A percentile compares a stretch with the other conserved stretches of the same genome.
These are phyloP conservation scores for Oryzias woworae DNA, from an alignment of 2,113 vertebrate genomes.

Conservation along the genomic window DNA sequence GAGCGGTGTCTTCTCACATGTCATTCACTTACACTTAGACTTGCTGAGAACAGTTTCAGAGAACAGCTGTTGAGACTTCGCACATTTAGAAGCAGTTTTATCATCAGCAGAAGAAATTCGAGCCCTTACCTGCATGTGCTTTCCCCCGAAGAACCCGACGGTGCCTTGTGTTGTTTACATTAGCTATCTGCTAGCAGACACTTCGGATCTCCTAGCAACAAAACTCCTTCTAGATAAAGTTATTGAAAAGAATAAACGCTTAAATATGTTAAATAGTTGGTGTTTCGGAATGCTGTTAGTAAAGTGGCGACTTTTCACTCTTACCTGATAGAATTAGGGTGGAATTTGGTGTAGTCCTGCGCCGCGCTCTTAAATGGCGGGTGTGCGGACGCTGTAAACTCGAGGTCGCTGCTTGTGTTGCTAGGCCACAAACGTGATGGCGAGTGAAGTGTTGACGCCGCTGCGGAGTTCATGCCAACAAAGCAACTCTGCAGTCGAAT, in stretches of 20 bases:
- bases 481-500: not conserved
- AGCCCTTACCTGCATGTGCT: conserved; percentile 61
- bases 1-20: not conserved
- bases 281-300: rapidly evolving
- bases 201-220: conserved; percentile 8
- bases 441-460: not conserved
- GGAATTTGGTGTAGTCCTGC: conserved; percentile 20
- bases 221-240: conserved; percentile 20
- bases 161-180: conserved; percentile 74
- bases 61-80: not conserved
- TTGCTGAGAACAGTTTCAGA: not conserved
- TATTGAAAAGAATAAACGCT: not conserved
- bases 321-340: conserved; percentile 25
- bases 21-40: not conserved
- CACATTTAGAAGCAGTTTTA: not conserved
- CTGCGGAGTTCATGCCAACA: not conserved
- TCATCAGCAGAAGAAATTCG: not conserved
- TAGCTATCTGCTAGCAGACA: conserved; percentile 56
- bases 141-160: conserved; percentile 23
- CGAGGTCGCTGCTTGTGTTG: conserved; percentile 63
- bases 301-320: not conserved
- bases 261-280: rapidly evolving
- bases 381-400: conserved; percentile 29
- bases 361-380: conserved; percentile 70
- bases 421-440: conserved; percentile 56